Evolutionary conservation across 1,140 invertebrate genomes (phyloP), one percentile per base, ranked within the genome.

Genomic region (Trachymyrmex cornetzi): DNA sequence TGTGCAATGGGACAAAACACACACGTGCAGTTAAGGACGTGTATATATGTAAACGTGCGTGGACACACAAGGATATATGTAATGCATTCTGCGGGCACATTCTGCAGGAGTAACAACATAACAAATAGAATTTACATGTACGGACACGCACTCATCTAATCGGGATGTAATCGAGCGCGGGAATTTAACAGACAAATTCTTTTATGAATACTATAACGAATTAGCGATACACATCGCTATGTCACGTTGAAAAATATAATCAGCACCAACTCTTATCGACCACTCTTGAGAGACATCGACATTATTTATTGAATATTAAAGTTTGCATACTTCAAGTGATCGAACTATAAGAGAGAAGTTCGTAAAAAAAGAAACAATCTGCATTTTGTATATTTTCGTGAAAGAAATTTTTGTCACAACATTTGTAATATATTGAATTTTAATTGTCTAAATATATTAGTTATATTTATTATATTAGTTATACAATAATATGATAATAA

Each of bases 101-200:
- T 44, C 22, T 30, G 22, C 2, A 11, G 27, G 48, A 75, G 24
- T 34, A 24, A n/a, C n/a, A 34, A 19, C 34, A 11, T 71, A 50
- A 64, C 50, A 81, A 81, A 67, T 34, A 69, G 27, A 82, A 86
- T 86, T 81, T 81, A 69, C 34, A 81, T 61, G 14, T 63, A 63
- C 38, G 77, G 61, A 53, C 85, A 82, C 85, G 77, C 72, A 86
- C 19, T 9, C 27, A 16, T 55, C 19, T 59, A 67, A 81, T 86
- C 85, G 30, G 24, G 48, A 48, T 16, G 30, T 3, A 77, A 66
- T 80, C 74, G 14, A 44, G 16, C 34, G 19, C 5, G 44, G 14
- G 61, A 64, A 34, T 38, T n/a, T n/a, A n/a, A n/a, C n/a, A n/a
- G 44, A 77, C 59, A 27, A 66, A 79, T 77, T 77, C 57, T 64